A percentile compares a stretch with the other conserved stretches of the same genome.
phyloP scores from a whole-genome alignment of 2,113 vertebrate genomes.

The Bos indicus region DNA sequence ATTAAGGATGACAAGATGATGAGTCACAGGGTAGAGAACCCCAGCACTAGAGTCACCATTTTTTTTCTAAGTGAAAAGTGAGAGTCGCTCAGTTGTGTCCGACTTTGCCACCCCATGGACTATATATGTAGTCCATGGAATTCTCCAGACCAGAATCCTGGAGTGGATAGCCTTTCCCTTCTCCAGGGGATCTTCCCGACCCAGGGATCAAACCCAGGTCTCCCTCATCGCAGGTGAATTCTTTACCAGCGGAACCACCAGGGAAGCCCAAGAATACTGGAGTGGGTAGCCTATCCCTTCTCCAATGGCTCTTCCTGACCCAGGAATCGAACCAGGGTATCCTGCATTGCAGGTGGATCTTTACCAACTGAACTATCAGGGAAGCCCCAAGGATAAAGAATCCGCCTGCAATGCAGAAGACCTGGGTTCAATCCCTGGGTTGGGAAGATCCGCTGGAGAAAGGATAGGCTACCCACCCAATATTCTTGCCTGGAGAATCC shows the following conservation, averaged over 20 bases:
- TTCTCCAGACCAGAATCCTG: neutral
- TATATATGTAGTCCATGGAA: neutral
- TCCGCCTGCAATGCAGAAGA: neutral
- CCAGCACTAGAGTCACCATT: neutral
- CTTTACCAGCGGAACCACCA: neutral
- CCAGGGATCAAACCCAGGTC: neutral
- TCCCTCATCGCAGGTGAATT: accelerated
- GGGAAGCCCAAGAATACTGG: neutral
- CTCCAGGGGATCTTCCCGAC: neutral
- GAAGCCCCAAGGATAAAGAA: neutral
- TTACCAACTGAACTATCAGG: neutral
- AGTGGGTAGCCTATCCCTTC: neutral
- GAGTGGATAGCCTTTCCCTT: neutral
- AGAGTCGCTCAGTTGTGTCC: accelerated
- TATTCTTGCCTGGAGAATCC: neutral
- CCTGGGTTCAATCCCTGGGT: neutral
- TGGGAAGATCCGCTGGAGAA: neutral
- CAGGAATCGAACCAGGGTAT: neutral
- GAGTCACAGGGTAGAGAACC: neutral
- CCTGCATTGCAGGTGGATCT: neutral
- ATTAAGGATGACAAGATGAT: neutral
- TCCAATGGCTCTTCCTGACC: neutral
- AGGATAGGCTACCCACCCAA: neutral
- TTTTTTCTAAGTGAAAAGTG: neutral
- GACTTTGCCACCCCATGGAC: neutral